A percentile compares a stretch with the other conserved stretches of the same genome.
Conservation (phyloP, 2,113 vertebrate genomes). For the Crotalus tigris region DNA sequence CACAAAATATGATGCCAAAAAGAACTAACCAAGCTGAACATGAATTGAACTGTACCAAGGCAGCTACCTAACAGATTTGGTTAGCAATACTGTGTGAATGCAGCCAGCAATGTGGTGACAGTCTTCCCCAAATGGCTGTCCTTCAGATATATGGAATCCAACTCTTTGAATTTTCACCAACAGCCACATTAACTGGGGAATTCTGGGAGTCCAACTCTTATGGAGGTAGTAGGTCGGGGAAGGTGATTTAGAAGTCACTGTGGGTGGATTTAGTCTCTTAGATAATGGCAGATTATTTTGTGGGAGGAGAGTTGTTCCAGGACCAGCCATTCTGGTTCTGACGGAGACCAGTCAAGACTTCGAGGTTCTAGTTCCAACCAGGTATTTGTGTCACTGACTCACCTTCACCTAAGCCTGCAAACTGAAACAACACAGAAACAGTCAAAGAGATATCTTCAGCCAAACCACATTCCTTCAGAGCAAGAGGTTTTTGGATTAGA, state of each 20-base stretch:
- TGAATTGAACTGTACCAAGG: neutral
- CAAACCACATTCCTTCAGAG: neutral
- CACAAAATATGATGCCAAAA: neutral
- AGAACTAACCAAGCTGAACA: neutral
- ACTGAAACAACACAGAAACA: neutral
- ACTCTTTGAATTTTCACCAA: neutral
- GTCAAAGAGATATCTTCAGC: neutral
- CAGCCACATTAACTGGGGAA: neutral
- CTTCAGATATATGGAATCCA: neutral
- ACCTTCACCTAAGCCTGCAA: neutral
- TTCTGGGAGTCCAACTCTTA: neutral
- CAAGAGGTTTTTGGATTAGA: neutral
- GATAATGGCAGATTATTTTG: neutral
- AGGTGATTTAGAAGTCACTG: neutral
- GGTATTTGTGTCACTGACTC: conserved; percentile 8
- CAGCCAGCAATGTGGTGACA: neutral
- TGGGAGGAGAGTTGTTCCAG: neutral
- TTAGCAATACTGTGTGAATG: neutral
- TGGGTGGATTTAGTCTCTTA: conserved; percentile 1
- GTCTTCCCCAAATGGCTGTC: neutral
- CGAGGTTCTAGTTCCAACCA: conserved; percentile 10
- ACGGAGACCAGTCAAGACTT: neutral
- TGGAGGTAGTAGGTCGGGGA: neutral
- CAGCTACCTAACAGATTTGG: neutral
- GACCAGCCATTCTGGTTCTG: conserved; percentile 14